phyloP scores from a whole-genome alignment of 2,797 vertebrate genomes.

The Pachyuromys duprasi region DNA sequence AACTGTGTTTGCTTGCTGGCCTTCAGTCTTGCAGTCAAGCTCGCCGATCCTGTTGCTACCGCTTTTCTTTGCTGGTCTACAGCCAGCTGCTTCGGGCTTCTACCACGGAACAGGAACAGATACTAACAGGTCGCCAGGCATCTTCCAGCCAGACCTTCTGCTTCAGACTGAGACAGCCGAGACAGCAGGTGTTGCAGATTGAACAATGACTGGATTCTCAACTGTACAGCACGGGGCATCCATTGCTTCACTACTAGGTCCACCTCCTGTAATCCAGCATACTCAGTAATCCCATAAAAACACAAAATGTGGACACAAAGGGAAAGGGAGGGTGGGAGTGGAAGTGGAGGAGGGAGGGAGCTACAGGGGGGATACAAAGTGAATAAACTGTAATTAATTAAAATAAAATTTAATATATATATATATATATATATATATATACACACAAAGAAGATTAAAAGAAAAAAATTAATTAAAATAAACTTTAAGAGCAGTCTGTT shows the following conservation, averaged over 20 bases:
- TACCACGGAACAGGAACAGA: not conserved
- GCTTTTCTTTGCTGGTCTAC: not conserved
- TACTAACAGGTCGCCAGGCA: not conserved
- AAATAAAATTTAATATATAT: no score
- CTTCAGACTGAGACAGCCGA: not conserved
- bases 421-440: no score
- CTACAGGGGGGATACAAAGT: no score
- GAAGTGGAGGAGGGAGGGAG: no score
- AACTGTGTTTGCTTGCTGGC: not conserved
- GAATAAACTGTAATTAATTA: no score
- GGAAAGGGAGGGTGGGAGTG: no score
- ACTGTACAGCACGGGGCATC: not conserved
- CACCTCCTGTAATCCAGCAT: not conserved
- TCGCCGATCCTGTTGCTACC: accelerated
- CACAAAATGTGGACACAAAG: no score
- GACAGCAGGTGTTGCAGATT: not conserved
- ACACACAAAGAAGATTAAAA: not conserved
- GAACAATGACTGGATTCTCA: not conserved
- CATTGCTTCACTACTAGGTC: not conserved
- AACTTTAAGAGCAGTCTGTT: not conserved
- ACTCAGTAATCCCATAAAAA: not conserved
- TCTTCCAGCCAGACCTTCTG: not conserved
- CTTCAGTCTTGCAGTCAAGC: not conserved
- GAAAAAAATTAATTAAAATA: not conserved
- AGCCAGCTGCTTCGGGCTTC: not conserved